Evolutionary conservation across 2,888 invertebrate species (phyloP), one percentile per base, ranked within the genome.

Genomic region (Chrysotoxum bicinctum): DNA sequence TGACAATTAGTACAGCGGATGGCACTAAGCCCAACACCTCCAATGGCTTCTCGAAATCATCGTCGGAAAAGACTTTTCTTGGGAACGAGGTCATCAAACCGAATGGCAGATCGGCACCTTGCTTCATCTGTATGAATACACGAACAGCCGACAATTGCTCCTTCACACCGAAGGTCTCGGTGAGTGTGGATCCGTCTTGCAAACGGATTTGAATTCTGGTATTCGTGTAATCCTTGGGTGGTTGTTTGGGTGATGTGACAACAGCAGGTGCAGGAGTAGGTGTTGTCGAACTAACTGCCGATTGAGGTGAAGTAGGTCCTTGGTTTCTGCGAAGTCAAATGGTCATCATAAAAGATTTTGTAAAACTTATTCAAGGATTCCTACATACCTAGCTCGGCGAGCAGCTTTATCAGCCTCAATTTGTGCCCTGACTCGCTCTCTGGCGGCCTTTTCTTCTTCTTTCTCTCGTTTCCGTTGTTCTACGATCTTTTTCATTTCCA

Each of bases 11-110:
- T 43, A 96, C 97, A 69, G 97, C 96, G 21, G 96, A 95, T 40
- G 97, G 97, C 62, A 96, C 96, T 89, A 97, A 92, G 90, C 97
- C 97, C 94, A 99, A 93, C 87, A 94, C 93, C 88, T 96, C 96
- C 88, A 99, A 92, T 0, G 98, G 97, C 90, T 95, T 96, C 78
- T 97, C 96, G 92, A 97, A 98, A 90, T 99, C 98, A 3, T 97
- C 97, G 12, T 93, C 94, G 1, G 94, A 93, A 90, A 98, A 99
- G 68, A 98, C 94, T 92, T 96, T 97, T 89, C 95, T 95, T 8
- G 99, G 98, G 92, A 98, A 99, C 89, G 94, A 95, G 3, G 98
- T 98, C 96, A 98, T 97, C 88, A 99, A 92, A 72, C 95, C 95
- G 92, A 98, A 98, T 0, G 93, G 92, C 10, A 94, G 94, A 89